These are phyloP conservation scores for Melangyna quadrimaculata DNA, from an alignment of 2,888 invertebrate genomes.

Conservation along the genomic window DNA sequence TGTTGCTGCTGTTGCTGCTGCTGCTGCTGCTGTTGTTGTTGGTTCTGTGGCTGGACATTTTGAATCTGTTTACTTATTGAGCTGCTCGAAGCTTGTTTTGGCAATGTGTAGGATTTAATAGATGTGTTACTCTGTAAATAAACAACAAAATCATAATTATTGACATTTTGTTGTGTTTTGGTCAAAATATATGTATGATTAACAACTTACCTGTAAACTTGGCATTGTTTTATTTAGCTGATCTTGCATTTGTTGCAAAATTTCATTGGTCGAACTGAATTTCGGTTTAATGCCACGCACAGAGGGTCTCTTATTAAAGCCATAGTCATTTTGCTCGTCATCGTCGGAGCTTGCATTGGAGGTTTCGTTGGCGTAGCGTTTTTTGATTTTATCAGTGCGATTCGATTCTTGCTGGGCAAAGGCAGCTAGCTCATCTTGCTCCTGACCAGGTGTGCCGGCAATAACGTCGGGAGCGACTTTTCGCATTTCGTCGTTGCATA, in stretches of 20 bases:
- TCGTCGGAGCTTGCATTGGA: slow-evolving; percentile 82
- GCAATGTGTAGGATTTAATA: slow-evolving; percentile 78
- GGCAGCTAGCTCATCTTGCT: slow-evolving; percentile 89
- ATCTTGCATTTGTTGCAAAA: slow-evolving; percentile 90
- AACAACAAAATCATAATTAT: background rate
- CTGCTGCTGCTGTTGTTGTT: slow-evolving; percentile 60
- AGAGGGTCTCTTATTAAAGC: slow-evolving; percentile 93
- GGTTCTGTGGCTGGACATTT: slow-evolving; percentile 77
- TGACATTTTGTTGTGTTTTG: background rate
- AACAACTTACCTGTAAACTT: slow-evolving; percentile 73
- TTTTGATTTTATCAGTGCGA: slow-evolving; percentile 90
- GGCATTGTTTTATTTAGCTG: slow-evolving; percentile 82
- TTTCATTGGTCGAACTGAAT: slow-evolving; percentile 90
- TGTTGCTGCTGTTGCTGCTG: slow-evolving; percentile 72
- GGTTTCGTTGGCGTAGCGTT: slow-evolving; percentile 85
- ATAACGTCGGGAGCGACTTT: slow-evolving; percentile 89
- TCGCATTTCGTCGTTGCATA: slow-evolving; percentile 83
- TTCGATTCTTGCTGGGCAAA: slow-evolving; percentile 93
- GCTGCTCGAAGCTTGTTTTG: slow-evolving; percentile 76
- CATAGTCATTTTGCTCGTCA: slow-evolving; percentile 93
- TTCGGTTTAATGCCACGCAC: slow-evolving; percentile 95
- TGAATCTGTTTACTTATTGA: slow-evolving; percentile 75
- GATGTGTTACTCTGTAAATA: slow-evolving; percentile 71
- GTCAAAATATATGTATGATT: background rate
- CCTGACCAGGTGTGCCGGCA: slow-evolving; percentile 84